Percentiles rank a stretch among this genome's conserved stretches.
phyloP scores from a whole-genome alignment of 2,797 vertebrate genomes.

The Peromyscus eremicus region DNA sequence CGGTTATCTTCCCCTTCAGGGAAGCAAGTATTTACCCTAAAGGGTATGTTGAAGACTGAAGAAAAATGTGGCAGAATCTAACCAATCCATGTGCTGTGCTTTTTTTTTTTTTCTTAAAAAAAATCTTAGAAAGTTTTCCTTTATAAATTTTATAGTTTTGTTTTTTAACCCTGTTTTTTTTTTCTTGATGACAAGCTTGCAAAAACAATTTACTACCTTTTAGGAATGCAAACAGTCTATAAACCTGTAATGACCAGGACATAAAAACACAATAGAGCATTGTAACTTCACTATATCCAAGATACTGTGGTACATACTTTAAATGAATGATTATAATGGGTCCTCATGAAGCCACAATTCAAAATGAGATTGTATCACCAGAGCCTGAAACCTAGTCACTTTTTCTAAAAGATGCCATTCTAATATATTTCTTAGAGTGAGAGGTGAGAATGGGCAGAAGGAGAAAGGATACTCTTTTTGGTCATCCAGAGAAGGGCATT shows the following conservation, averaged over 20 bases:
- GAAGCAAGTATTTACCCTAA: not conserved
- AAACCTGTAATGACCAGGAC: not conserved
- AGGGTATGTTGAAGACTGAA: not conserved
- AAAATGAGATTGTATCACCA: not conserved
- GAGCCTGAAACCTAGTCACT: not conserved
- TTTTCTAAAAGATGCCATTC: slow-evolving; percentile 13
- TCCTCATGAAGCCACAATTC: not conserved
- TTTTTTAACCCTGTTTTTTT: not conserved
- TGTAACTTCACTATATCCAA: not conserved
- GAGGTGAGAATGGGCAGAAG: not conserved
- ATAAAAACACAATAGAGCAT: not conserved
- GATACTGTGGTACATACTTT: not conserved
- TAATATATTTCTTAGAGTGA: not conserved
- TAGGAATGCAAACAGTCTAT: slow-evolving; percentile 1
- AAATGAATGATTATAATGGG: not conserved
- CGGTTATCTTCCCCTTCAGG: not conserved
- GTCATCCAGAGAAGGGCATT: not conserved
- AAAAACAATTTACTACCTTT: slow-evolving; percentile 32
- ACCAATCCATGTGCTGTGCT: not conserved
- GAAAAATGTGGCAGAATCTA: not conserved
- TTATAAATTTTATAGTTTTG: slow-evolving; percentile 45
- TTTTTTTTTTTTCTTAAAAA: not conserved
- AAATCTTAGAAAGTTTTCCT: not conserved
- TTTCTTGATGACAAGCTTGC: not conserved
- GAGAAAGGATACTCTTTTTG: not conserved